Conservation (phyloP, 2,888 invertebrate genomes). For the Augiades crinisus region DNA sequence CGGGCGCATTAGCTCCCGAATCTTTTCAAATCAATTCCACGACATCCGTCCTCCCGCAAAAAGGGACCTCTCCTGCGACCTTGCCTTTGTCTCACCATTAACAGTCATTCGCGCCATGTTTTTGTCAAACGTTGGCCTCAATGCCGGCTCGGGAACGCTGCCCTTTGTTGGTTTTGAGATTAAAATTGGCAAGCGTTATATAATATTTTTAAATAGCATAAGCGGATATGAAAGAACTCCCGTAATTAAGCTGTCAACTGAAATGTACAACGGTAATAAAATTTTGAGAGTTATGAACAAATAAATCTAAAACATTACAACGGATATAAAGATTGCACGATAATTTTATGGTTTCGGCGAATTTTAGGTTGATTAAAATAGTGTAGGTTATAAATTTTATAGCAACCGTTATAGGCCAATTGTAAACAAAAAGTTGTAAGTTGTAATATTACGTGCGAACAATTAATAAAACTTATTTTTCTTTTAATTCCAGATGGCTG, state of each 20-base stretch:
- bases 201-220: no score
- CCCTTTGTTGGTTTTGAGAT: not conserved
- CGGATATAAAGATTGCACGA: slow-evolving; percentile 3
- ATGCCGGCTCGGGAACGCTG: not conserved
- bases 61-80: slow-evolving; percentile 27
- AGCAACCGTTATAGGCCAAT: not conserved
- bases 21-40: slow-evolving; percentile 20
- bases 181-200: no score
- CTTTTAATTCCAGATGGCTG: slow-evolving; percentile 83
- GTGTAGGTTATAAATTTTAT: slow-evolving; percentile 3
- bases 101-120: slow-evolving; percentile 30
- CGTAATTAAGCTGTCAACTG: not conserved
- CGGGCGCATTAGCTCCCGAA: slow-evolving; percentile 14
- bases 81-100: slow-evolving; percentile 32
- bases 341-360: slow-evolving; percentile 14
- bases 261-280: slow-evolving; percentile 5
- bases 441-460: not conserved
- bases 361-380: slow-evolving; percentile 3
- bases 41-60: slow-evolving; percentile 24
- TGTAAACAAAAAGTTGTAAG: not conserved
- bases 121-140: slow-evolving; percentile 12
- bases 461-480: slow-evolving; percentile 15
- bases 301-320: slow-evolving; percentile 5
- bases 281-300: not conserved
- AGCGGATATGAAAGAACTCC: no score